phyloP scores from a whole-genome alignment of 2,888 invertebrate genomes.

The Erebia aethiops region DNA sequence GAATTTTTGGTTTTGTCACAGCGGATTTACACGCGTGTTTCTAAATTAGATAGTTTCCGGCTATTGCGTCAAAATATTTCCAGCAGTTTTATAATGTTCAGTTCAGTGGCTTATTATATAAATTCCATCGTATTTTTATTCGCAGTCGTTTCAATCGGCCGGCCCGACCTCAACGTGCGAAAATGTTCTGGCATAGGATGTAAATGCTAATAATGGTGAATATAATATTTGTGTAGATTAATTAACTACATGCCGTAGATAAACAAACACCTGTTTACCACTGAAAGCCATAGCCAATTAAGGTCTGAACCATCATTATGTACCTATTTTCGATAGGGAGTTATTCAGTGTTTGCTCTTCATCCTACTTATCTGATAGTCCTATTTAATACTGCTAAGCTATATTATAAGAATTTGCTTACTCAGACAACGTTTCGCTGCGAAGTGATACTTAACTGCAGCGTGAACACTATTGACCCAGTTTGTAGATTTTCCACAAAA shows the following conservation, averaged over 20 bases:
- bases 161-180: conserved; percentile 46
- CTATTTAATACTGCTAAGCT: not conserved
- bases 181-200: not conserved
- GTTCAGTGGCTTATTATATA: conserved; percentile 17
- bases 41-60: conserved; percentile 18
- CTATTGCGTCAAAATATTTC: conserved; percentile 10
- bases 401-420: not conserved
- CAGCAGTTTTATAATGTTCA: conserved; percentile 5
- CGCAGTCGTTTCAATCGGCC: conserved; percentile 46
- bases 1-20: not conserved
- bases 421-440: conserved; percentile 22
- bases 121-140: conserved; percentile 46
- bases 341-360: not conserved
- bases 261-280: not conserved
- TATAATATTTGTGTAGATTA: not conserved
- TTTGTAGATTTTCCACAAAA: conserved; percentile 28
- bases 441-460: conserved; percentile 22
- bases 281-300: not conserved
- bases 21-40: conserved; percentile 7
- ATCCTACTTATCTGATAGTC: not conserved
- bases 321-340: not conserved
- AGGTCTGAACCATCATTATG: not conserved
- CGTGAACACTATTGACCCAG: conserved; percentile 31
- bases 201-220: not conserved
- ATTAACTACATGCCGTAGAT: not conserved